Conservation (phyloP, 2,888 invertebrate species). For the Cordilura impudica region DNA sequence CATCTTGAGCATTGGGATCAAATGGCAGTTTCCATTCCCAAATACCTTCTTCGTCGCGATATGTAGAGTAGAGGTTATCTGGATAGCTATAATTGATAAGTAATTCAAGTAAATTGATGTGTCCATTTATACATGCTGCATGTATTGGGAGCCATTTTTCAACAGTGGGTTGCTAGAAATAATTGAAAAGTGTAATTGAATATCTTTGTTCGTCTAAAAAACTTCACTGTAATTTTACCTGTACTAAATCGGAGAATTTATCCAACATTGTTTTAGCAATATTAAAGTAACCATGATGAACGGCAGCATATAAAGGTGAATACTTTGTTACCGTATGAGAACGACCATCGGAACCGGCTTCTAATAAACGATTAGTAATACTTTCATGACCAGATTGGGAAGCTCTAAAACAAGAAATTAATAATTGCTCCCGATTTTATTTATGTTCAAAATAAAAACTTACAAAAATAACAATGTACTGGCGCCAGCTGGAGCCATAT, state of each 20-base stretch:
- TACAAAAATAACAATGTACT: constrained; percentile 92
- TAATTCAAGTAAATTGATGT: constrained; percentile 86
- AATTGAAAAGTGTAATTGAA: background rate
- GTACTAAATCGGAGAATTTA: constrained; percentile 90
- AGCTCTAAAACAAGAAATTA: constrained; percentile 81
- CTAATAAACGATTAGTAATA: constrained; percentile 87
- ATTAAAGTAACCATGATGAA: constrained; percentile 89
- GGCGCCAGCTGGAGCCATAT: constrained; percentile 92
- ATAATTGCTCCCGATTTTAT: too few species aligned
- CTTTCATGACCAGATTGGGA: constrained; percentile 90
- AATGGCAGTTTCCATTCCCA: constrained; percentile 94
- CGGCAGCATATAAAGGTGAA: constrained; percentile 94
- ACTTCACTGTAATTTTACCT: constrained; percentile 77
- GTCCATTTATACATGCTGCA: constrained; percentile 94
- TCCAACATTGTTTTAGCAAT: constrained; percentile 87
- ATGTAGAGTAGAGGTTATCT: constrained; percentile 82
- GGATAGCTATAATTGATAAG: constrained; percentile 92
- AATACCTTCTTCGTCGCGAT: constrained; percentile 84
- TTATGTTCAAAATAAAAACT: constrained; percentile 74
- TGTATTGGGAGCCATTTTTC: constrained; percentile 96
- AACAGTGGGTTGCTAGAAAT: constrained; percentile 86
- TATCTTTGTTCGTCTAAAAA: background rate
- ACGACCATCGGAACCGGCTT: constrained; percentile 91
- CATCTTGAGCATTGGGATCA: constrained; percentile 94
- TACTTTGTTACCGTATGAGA: constrained; percentile 94